Conservation (phyloP, 2,797 vertebrate species). For the Tachyglossus aculeatus region DNA sequence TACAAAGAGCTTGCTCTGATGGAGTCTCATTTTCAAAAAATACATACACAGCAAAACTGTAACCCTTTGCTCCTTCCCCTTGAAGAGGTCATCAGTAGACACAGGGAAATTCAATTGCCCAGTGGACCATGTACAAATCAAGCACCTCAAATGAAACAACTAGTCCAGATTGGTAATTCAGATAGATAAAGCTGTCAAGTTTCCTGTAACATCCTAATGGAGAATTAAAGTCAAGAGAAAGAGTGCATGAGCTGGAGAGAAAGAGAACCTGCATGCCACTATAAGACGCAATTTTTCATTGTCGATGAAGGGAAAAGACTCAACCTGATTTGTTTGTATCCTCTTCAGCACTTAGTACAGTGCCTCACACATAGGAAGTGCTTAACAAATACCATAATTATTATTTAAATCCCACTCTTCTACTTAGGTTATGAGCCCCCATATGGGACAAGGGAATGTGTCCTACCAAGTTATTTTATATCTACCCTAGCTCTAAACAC, state of each 20-base stretch:
- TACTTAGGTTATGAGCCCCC: no score
- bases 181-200: conserved; percentile 16
- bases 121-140: neutral
- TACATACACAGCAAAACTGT: neutral
- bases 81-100: conserved; percentile 1
- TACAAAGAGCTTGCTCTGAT: neutral
- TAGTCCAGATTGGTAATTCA: neutral
- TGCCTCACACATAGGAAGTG: no score
- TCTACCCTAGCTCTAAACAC: no score
- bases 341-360: no score
- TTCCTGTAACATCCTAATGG: conserved; percentile 4
- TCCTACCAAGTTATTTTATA: no score
- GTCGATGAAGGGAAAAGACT: no score
- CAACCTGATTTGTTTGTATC: no score
- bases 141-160: conserved; percentile 27
- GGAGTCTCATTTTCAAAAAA: neutral
- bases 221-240: neutral
- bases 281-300: no score
- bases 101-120: neutral
- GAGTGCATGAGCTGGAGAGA: neutral
- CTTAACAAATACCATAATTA: no score
- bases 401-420: no score
- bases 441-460: no score
- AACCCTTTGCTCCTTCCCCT: neutral
- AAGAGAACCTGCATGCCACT: no score